Conservation (phyloP, 2,113 vertebrate species). For the Stigmatopora nigra region DNA sequence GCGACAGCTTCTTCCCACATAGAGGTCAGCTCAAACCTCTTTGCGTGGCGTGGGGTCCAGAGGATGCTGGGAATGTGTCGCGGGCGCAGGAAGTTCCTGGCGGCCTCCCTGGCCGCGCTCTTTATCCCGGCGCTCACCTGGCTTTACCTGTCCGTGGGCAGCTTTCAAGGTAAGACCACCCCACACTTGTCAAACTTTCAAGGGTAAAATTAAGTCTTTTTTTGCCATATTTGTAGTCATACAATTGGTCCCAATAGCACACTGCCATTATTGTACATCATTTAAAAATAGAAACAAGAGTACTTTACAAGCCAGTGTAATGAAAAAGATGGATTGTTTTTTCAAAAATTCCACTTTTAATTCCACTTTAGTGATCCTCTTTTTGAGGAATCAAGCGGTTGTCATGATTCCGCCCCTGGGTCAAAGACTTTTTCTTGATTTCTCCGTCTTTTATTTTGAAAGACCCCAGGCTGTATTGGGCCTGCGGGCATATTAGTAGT, state of each 20-base stretch:
- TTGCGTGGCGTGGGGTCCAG: constrained; percentile 65
- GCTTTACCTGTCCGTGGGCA: constrained; percentile 92
- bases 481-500: neutral
- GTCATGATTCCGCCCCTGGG: too few relatives aligned
- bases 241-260: too few relatives aligned
- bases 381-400: too few relatives aligned
- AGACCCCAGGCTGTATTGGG: neutral
- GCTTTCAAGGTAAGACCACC: constrained; percentile 81
- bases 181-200: too few relatives aligned
- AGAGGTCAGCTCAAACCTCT: constrained; percentile 71
- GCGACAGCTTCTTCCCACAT: constrained; percentile 74
- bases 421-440: neutral
- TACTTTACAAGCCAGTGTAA: too few relatives aligned
- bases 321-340: too few relatives aligned
- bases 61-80: constrained; percentile 99
- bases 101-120: constrained; percentile 84
- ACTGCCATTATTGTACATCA: too few relatives aligned
- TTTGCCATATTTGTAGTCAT: too few relatives aligned
- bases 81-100: constrained; percentile 96
- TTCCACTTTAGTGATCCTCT: too few relatives aligned
- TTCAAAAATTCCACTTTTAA: too few relatives aligned
- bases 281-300: too few relatives aligned
- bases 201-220: too few relatives aligned
- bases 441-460: neutral
- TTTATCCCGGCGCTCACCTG: constrained; percentile 93